Evolutionary conservation across 2,888 invertebrate genomes (phyloP), one percentile per base, ranked within the genome.

Genomic region (Pteria penguin): DNA sequence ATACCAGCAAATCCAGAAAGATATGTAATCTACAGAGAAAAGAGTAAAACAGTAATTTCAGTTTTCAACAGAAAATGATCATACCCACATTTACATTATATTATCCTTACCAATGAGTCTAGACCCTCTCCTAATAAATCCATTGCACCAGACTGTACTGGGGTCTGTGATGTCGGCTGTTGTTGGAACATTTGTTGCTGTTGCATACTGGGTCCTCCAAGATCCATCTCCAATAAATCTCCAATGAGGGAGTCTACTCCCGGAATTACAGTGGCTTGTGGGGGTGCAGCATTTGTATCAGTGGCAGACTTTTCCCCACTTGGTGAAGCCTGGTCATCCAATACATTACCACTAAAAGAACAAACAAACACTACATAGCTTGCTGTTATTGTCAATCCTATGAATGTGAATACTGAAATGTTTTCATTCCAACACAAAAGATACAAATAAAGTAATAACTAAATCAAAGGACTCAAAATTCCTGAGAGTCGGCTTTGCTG

Each of bases 191-290:
- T 84, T 75, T 86, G 87, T 82, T 86, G 86, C 66, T 86, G 87
- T 74, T 84, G 87, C 80, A 87, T 85, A 45, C 91, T 89, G 8
- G 93, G 93, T 0, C 93, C 93, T 87, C 96, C 96, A 81, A 99
- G 96, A 93, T 99, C 99, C 96, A 99, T 97, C 31, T 97, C 97
- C 73, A 99, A 94, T 71, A 99, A 94, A 93, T 99, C 99, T 0
- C 98, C 99, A 90, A 99, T 98, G 29, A 99, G 94, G 0, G 97
- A 97, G 91, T 99, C 99, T 93, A 97, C 95, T 14, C 94, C 93
- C 18, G 95, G 95, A 84, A 95, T 95, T 14, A 95, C 95, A 5
- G 93, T 93, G 3, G 84, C 80, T 22, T 87, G 80, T 11, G 86
- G 82, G 63, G 85, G 86, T 2, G 77, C 77, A 22, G 82, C 81